Base-by-base conservation (phyloP, 1,140 invertebrate species). In the Himalopsyche phryganea region DNA sequence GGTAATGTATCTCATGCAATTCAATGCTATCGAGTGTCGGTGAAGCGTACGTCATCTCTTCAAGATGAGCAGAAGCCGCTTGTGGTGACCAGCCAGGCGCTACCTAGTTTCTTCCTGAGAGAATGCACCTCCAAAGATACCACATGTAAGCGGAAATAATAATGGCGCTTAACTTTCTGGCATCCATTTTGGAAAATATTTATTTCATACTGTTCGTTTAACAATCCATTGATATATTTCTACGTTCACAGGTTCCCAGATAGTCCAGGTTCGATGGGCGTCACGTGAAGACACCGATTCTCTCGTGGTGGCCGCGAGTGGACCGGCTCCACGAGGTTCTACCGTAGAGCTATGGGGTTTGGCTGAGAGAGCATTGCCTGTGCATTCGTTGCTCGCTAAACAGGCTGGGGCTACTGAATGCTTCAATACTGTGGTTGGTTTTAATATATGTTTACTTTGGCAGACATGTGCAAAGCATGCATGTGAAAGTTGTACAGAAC, bases 281-380 rank as follows among this genome's bases (percentile, higher is more conserved):
- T 82, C 88, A 9, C 78, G 85, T 14, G 92, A 92, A 68, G 88
- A 88, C 67, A 85, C 87, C 3, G 92, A 95, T 76, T 88, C 89
- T 1, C 72, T 93, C 9, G 82, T 91, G 40, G 83, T 92, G 6
- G 82, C 84, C 36, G 86, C 85, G 36, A 86, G 80, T 57, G 80
- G 81, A 49, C 75, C 72, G 13, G 45, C 49, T 1, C 80, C 78
- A 6, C 79, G 74, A 20, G 79, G 81, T 11, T 86, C 87, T 66
- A 82, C 86, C 41, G 78, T 95, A 11, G 89, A 94, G 70, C 81
- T 94, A 5, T 96, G 93, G 92, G 90, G 92, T 66, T 74, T 95
- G 5, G 80, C 85, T 5, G 90, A 94, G 66, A 86, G 91, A 42
- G 79, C 86, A 4, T 81, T 91, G 53, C 83, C 82, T 0, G 81